Evolutionary conservation across 1,140 invertebrate genomes (phyloP).

Genomic region (Microplitis mediator): DNA sequence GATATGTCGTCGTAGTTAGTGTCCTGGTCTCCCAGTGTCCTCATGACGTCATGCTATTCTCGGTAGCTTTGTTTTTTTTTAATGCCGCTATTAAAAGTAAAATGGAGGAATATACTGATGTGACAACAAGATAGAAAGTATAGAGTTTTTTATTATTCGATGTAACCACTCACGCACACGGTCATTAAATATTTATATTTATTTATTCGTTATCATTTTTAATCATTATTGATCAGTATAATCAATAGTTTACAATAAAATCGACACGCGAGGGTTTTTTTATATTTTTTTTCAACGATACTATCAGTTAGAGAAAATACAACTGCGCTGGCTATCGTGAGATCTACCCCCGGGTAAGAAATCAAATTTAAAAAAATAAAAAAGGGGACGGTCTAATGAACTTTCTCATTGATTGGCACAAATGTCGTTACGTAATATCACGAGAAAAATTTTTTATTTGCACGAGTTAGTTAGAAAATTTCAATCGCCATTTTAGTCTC

Average conservation of each 20-base stretch:
- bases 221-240: background rate
- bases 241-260: slow-evolving; percentile 14
- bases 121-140: background rate
- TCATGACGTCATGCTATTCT: slow-evolving; percentile 22
- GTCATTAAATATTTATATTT: background rate
- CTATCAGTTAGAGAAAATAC: too few species aligned
- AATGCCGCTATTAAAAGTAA: slow-evolving; percentile 16
- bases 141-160: background rate
- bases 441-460: background rate
- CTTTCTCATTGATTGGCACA: slow-evolving; percentile 62
- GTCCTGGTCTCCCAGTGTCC: background rate
- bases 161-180: too few species aligned
- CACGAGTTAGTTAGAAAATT: background rate
- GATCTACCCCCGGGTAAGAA: too few species aligned
- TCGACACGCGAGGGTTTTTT: slow-evolving; percentile 12
- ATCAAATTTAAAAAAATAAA: too few species aligned
- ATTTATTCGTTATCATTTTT: background rate
- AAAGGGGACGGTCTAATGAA: slow-evolving; percentile 53
- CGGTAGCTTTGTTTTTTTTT: slow-evolving; percentile 10
- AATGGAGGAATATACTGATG: slow-evolving; percentile 1
- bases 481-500: too few species aligned
- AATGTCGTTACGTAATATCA: slow-evolving; percentile 50
- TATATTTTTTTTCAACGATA: too few species aligned
- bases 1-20: too few species aligned
- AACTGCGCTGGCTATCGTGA: too few species aligned